phyloP scores from a whole-genome alignment of 2,888 invertebrate genomes.

The Trichogramma evanescens region DNA sequence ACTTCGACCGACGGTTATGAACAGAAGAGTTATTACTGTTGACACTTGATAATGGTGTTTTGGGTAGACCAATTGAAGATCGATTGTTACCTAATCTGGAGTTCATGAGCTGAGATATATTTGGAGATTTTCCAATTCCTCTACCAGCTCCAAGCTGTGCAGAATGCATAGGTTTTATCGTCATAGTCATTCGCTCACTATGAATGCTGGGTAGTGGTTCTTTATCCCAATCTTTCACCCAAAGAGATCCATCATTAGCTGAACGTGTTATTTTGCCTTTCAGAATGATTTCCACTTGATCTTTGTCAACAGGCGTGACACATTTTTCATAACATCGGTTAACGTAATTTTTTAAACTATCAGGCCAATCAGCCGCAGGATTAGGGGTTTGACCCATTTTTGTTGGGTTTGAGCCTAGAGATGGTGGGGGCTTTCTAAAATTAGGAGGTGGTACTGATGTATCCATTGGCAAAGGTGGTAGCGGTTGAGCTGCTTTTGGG shows the following conservation, averaged over 20 bases:
- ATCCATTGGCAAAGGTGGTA: slow-evolving; percentile 13
- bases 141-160: slow-evolving; percentile 25
- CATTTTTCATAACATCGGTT: slow-evolving; percentile 89
- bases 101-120: slow-evolving; percentile 17
- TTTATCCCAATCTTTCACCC: slow-evolving; percentile 88
- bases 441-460: slow-evolving; percentile 43
- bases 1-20: slow-evolving; percentile 20
- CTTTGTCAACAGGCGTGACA: slow-evolving; percentile 79
- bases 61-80: slow-evolving; percentile 8
- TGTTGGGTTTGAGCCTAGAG: slow-evolving; percentile 2
- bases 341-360: slow-evolving; percentile 78
- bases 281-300: slow-evolving; percentile 87
- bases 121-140: slow-evolving; percentile 26
- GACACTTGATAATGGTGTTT: slow-evolving; percentile 32
- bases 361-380: slow-evolving; percentile 69
- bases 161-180: slow-evolving; percentile 57
- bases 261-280: slow-evolving; percentile 90
- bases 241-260: slow-evolving; percentile 78
- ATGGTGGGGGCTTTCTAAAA: slow-evolving; percentile 20
- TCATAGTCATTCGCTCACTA: slow-evolving; percentile 66
- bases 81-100: not conserved
- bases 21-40: slow-evolving; percentile 12
- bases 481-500: slow-evolving; percentile 9
- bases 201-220: slow-evolving; percentile 87
- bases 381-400: slow-evolving; percentile 34